phyloP scores from a whole-genome alignment of 2,113 vertebrate species.

The Halichoerus grypus region DNA sequence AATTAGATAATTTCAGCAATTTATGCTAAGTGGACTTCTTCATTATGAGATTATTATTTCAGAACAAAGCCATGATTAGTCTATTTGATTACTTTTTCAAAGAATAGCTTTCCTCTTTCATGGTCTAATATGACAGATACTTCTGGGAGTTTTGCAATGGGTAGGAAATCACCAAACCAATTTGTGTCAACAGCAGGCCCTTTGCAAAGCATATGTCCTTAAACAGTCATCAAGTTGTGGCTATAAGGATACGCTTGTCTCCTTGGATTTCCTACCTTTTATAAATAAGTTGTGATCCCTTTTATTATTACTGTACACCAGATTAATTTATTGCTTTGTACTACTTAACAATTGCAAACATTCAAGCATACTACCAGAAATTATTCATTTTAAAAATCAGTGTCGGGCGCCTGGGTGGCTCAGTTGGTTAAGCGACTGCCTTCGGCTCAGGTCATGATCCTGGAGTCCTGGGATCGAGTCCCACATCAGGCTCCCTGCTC shows the following conservation, averaged over 20 bases:
- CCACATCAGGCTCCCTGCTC: too few species aligned
- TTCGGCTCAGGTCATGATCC: too few species aligned
- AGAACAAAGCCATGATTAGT: neutral
- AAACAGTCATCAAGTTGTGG: neutral
- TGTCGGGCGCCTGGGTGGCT: neutral
- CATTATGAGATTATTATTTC: conserved; percentile 19
- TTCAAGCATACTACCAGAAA: neutral
- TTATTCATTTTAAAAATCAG: neutral
- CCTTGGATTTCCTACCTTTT: neutral
- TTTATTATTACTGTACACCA: neutral
- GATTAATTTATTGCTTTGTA: neutral
- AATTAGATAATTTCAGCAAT: conserved; percentile 31
- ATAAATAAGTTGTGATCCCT: conserved; percentile 10
- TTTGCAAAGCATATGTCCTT: conserved; percentile 7
- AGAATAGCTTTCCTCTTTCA: neutral
- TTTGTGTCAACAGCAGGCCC: conserved; percentile 6
- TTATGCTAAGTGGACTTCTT: conserved; percentile 15
- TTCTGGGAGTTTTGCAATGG: conserved; percentile 14
- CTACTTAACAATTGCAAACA: neutral
- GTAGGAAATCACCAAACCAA: neutral
- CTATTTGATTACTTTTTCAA: conserved; percentile 51
- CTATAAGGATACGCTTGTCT: neutral
- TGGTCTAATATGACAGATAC: neutral
- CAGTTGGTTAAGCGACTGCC: too few species aligned
- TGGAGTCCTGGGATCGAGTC: too few species aligned